Percentiles rank a stretch among this genome's conserved stretches.
These are phyloP conservation scores for Meghimatium bilineatum DNA, from an alignment of 2,888 invertebrate genomes.

Conservation along the genomic window DNA sequence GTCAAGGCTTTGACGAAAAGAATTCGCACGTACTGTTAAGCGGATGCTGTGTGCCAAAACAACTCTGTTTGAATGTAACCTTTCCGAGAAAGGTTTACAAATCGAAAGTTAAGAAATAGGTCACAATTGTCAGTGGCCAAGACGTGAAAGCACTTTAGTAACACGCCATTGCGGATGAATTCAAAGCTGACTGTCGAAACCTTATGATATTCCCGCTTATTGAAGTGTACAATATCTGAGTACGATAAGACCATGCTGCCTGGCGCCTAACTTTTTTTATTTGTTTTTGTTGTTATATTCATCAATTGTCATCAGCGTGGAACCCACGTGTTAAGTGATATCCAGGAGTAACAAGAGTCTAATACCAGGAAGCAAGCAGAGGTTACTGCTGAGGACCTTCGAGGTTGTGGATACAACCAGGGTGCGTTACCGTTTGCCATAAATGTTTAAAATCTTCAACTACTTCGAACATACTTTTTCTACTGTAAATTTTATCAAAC, in stretches of 20 bases:
- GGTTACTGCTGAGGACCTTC: constrained; percentile 35
- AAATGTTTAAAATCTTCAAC: constrained; percentile 26
- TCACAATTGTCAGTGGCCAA: constrained; percentile 11
- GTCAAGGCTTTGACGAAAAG: constrained; percentile 71
- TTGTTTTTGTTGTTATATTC: constrained; percentile 47
- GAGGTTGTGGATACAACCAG: constrained; percentile 45
- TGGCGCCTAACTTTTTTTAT: constrained; percentile 66
- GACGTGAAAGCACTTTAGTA: constrained; percentile 38
- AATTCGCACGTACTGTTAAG: constrained; percentile 69
- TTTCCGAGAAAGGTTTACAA: constrained; percentile 37
- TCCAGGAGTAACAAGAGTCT: constrained; percentile 37
- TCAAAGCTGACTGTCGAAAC: constrained; percentile 59
- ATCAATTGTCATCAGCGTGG: constrained; percentile 47
- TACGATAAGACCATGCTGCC: constrained; percentile 77
- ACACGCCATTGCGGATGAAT: constrained; percentile 72
- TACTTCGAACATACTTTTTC: constrained; percentile 16
- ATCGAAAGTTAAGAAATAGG: constrained; percentile 41
- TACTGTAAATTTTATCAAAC: constrained; percentile 11
- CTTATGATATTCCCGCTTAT: constrained; percentile 76
- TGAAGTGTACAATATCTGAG: constrained; percentile 76
- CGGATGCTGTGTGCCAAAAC: constrained; percentile 65
- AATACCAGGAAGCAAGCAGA: constrained; percentile 34
- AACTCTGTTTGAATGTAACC: constrained; percentile 56
- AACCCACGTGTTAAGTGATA: constrained; percentile 33
- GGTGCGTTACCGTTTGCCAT: constrained; percentile 44